These are phyloP conservation scores for Diadophis punctatus DNA, from an alignment of 2,113 vertebrate species.

Conservation along the genomic window DNA sequence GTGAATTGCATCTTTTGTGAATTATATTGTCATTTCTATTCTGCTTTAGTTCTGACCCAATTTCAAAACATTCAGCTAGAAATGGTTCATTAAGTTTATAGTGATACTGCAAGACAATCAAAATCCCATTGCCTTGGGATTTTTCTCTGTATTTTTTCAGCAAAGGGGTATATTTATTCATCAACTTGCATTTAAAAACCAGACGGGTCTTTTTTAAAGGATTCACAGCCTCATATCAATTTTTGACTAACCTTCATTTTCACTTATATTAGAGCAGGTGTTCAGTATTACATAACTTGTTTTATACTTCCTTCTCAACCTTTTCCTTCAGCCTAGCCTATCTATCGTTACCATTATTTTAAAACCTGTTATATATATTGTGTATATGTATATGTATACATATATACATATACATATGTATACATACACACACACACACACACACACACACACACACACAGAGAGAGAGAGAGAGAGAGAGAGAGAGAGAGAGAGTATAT, in stretches of 20 bases:
- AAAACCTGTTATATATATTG: not conserved
- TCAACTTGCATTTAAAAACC: slow-evolving; percentile 12
- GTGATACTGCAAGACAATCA: slow-evolving; percentile 6
- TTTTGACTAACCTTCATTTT: not conserved
- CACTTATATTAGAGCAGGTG: slow-evolving; percentile 17
- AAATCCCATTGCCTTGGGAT: slow-evolving; percentile 14
- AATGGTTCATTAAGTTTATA: slow-evolving; percentile 41
- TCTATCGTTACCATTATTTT: not conserved
- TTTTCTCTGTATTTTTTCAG: slow-evolving; percentile 8
- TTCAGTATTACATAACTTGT: not conserved
- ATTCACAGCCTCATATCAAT: not conserved
- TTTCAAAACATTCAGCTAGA: slow-evolving; percentile 41
- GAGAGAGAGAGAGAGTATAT: too few species aligned
- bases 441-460: too few species aligned
- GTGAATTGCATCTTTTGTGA: not conserved
- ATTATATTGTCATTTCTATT: slow-evolving; percentile 23
- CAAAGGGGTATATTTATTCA: not conserved
- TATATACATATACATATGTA: too few species aligned
- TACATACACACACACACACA: too few species aligned
- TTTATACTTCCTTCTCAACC: not conserved
- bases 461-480: too few species aligned
- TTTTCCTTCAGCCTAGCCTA: not conserved
- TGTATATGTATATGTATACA: too few species aligned
- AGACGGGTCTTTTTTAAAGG: not conserved
- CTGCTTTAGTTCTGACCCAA: slow-evolving; percentile 32